Conservation (phyloP, 2,113 vertebrate species). For the Megaleporinus macrocephalus region DNA sequence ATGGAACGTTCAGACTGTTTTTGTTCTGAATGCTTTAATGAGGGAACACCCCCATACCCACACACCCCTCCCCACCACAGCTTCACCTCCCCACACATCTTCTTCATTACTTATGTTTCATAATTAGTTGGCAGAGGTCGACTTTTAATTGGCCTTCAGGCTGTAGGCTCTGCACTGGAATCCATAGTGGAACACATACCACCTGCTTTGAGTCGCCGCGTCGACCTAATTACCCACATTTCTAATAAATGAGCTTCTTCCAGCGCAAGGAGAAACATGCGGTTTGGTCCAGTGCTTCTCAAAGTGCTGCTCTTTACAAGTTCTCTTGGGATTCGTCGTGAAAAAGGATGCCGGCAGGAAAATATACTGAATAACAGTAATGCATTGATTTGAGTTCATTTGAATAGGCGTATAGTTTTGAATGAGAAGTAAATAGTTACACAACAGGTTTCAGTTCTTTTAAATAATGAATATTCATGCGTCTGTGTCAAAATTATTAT, state of each 20-base stretch:
- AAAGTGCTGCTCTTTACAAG: slow-evolving; percentile 34
- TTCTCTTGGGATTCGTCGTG: slow-evolving; percentile 25
- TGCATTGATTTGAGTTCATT: too few species aligned
- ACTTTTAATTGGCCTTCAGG: slow-evolving; percentile 47
- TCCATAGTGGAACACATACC: slow-evolving; percentile 31
- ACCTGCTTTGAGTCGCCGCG: slow-evolving; percentile 37
- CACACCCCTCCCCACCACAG: too few species aligned
- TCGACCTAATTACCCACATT: slow-evolving; percentile 37
- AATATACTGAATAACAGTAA: too few species aligned
- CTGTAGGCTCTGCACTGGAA: slow-evolving; percentile 25
- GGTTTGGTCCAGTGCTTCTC: neutral
- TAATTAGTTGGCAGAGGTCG: slow-evolving; percentile 31
- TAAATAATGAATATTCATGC: too few species aligned
- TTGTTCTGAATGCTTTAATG: neutral
- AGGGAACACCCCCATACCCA: slow-evolving; percentile 16
- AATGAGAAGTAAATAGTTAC: too few species aligned
- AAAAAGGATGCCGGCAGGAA: neutral
- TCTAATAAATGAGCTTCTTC: slow-evolving; percentile 32
- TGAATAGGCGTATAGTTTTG: too few species aligned
- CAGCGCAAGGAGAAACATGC: neutral
- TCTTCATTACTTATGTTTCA: slow-evolving; percentile 29
- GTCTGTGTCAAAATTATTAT: too few species aligned
- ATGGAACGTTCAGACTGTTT: neutral
- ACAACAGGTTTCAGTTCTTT: too few species aligned
- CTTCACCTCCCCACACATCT: neutral